Conservation (phyloP, 1,140 invertebrate species). For the Drepana arcuata region DNA sequence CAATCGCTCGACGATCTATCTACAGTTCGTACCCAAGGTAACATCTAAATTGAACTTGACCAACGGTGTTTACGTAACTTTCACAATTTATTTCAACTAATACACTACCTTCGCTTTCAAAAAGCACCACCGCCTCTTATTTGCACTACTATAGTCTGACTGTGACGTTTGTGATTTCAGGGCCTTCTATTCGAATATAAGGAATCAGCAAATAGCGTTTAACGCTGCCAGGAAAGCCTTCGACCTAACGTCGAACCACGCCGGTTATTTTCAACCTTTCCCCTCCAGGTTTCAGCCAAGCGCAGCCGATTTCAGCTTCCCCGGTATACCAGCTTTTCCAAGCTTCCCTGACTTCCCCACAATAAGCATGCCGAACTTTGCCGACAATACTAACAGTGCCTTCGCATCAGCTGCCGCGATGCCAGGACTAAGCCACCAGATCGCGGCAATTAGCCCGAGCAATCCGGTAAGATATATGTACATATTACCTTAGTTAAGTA, state of each 20-base stretch:
- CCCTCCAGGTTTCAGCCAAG: slow-evolving; percentile 40
- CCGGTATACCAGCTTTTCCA: slow-evolving; percentile 16
- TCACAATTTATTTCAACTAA: neutral
- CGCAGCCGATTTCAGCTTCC: slow-evolving; percentile 23
- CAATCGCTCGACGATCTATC: neutral
- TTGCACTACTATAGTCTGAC: slow-evolving; percentile 2
- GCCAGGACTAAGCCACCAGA: slow-evolving; percentile 69
- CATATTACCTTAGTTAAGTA: no score
- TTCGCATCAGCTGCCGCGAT: slow-evolving; percentile 47
- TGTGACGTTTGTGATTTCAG: slow-evolving; percentile 41
- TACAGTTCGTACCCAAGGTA: neutral
- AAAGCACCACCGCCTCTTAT: neutral
- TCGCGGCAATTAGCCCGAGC: slow-evolving; percentile 71
- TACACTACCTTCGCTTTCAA: neutral
- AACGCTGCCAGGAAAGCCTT: slow-evolving; percentile 52
- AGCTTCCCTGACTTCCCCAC: slow-evolving; percentile 6
- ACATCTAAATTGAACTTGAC: neutral
- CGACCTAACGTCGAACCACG: slow-evolving; percentile 50
- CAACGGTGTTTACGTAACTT: neutral
- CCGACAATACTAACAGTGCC: slow-evolving; percentile 28
- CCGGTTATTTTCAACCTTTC: slow-evolving; percentile 43
- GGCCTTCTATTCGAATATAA: slow-evolving; percentile 46
- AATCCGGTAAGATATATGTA: slow-evolving; percentile 72
- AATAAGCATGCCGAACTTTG: slow-evolving; percentile 19
- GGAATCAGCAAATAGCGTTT: slow-evolving; percentile 41